Evolutionary conservation across 2,888 invertebrate species (phyloP).

Genomic region (Diaphora mendica): DNA sequence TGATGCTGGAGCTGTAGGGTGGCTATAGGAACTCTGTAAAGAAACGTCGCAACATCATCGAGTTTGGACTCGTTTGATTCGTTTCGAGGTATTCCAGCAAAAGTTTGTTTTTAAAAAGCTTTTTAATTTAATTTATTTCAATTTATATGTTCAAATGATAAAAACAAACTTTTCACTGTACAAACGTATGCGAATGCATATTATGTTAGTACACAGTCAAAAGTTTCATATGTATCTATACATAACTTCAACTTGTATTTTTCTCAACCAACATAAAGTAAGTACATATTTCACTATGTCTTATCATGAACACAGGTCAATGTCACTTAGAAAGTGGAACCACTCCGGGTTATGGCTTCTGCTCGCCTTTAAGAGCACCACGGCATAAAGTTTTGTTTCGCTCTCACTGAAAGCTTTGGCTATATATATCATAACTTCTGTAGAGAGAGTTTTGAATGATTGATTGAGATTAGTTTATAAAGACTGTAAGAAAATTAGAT

Average conservation of each 20-base stretch:
- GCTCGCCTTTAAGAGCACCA: slow-evolving; percentile 55
- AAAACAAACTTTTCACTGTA: not conserved
- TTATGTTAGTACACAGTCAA: not conserved
- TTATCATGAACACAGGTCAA: slow-evolving; percentile 42
- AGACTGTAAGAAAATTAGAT: not conserved
- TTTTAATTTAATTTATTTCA: too few species aligned
- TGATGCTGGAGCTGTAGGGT: too few species aligned
- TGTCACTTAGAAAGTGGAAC: slow-evolving; percentile 51
- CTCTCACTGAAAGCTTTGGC: slow-evolving; percentile 31
- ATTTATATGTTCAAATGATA: not conserved
- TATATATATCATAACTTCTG: not conserved
- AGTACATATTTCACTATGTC: slow-evolving; percentile 5
- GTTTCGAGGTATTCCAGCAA: too few species aligned
- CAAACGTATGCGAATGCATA: not conserved
- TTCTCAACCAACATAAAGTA: not conserved
- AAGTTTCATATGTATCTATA: not conserved
- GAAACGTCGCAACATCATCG: too few species aligned
- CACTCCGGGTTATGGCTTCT: slow-evolving; percentile 41
- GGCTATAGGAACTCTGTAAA: too few species aligned
- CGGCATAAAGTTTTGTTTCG: slow-evolving; percentile 62
- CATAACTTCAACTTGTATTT: not conserved
- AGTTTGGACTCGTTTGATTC: too few species aligned
- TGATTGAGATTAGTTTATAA: not conserved
- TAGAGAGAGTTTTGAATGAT: not conserved
- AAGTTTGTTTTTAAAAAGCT: too few species aligned